Base-by-base conservation (phyloP, 2,113 vertebrate genomes). In the Trochalopteron elliotii region DNA sequence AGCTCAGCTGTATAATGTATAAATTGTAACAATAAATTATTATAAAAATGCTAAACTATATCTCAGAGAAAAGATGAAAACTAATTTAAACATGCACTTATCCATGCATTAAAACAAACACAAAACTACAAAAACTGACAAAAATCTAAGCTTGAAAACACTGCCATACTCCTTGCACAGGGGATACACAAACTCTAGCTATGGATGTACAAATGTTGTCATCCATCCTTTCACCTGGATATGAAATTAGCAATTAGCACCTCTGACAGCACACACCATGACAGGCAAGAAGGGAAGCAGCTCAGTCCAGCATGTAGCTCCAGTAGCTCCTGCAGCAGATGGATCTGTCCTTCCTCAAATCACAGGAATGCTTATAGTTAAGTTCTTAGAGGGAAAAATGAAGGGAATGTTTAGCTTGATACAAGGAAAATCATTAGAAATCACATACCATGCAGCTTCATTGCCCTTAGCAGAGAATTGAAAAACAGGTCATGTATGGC, bases 241-340 rank as follows among this genome's bases (percentile, higher is more conserved):
- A 15, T 40, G 75, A 61, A 53, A 74, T 61, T 30, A 77, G 63
- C 40, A 57, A 70, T 64, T n/a, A 77, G 67, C 16, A 42, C 27
- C 50, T 77, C 0, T 61, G 60, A 53, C n/a, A 60, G 7, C 30
- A 67, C 75, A 44, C 1, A 2, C 16, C 19, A 8, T 1, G 2
- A 45, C 1, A 23, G 19, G 21, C 1, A 1, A 40, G 60, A 37
- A 78, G 20, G 27, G 27, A 12, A 89, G 69, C 39, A 68, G 31
- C 64, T 28, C 5, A 0, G 33, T 30, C 42, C 7, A 13, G 21
- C 22, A 25, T 0, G 2, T 1, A 56, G n/a, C 23, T 59, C 39
- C 64, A n/a, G 60, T 7, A 50, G 56, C 60, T 60, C 15, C 59
- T 84, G 69, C 56, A 68, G 39, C n/a, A 35, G 1, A 10, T 2